Conservation (phyloP, 2,888 invertebrate genomes). For the Trissonchulus sp. region DNA sequence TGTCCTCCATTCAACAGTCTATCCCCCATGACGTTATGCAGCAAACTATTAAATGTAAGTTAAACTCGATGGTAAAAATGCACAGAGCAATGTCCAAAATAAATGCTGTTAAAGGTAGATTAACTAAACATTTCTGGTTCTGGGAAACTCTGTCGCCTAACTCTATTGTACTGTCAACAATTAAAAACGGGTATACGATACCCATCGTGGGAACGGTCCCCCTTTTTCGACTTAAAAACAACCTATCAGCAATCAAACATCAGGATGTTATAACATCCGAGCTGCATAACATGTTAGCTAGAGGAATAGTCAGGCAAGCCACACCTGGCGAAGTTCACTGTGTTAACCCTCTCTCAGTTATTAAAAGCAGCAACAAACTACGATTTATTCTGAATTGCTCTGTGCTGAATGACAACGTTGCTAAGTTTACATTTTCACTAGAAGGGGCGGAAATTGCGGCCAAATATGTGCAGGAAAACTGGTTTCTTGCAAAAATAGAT, state of each 20-base stretch:
- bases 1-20: neutral
- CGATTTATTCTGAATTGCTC: conserved; percentile 19
- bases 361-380: conserved; percentile 5
- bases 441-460: neutral
- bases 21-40: neutral
- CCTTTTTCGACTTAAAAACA: conserved; percentile 10
- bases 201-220: conserved; percentile 8
- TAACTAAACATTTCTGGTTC: neutral
- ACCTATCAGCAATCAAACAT: neutral
- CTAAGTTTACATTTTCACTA: conserved; percentile 13
- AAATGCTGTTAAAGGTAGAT: conserved; percentile 15
- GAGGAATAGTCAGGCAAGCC: neutral
- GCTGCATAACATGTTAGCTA: neutral
- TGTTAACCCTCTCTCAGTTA: conserved; percentile 11
- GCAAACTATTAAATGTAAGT: neutral
- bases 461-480: neutral
- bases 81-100: neutral
- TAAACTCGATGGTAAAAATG: neutral
- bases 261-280: neutral
- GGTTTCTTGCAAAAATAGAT: neutral
- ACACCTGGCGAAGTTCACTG: neutral
- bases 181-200: neutral
- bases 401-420: neutral
- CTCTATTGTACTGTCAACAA: neutral
- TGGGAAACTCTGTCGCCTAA: neutral